A percentile compares a stretch with the other conserved stretches of the same genome.
Evolutionary conservation across 2,113 vertebrate species (phyloP).

Genomic region (Heterocephalus glaber): DNA sequence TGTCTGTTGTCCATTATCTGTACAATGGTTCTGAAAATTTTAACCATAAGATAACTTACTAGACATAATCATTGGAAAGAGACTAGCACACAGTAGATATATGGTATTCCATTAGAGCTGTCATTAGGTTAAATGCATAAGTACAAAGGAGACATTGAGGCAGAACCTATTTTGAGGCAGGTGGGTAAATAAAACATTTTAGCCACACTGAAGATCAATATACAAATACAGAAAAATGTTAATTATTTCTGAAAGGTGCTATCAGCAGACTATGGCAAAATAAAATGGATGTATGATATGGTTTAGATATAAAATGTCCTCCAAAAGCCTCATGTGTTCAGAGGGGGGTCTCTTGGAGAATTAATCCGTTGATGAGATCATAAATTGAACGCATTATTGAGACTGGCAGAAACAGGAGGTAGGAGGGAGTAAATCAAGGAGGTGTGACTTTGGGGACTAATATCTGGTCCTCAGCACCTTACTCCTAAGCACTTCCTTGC

Average conservation of each 20-base stretch:
- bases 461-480: background rate
- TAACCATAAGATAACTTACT: background rate
- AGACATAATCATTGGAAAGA: background rate
- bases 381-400: background rate
- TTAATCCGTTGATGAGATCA: background rate
- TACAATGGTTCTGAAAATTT: background rate
- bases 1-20: background rate
- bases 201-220: background rate
- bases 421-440: background rate
- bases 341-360: background rate
- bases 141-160: background rate
- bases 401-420: background rate
- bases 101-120: background rate
- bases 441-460: background rate
- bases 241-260: background rate
- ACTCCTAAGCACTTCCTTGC: background rate
- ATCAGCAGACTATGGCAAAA: background rate
- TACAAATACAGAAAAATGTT: background rate
- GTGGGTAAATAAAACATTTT: rapidly evolving
- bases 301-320: background rate
- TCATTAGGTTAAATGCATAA: background rate
- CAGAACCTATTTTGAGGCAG: background rate
- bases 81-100: too few species aligned
- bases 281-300: background rate
- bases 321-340: background rate